Evolutionary conservation across 1,140 invertebrate genomes (phyloP).

Genomic region (Achatina immaculata): DNA sequence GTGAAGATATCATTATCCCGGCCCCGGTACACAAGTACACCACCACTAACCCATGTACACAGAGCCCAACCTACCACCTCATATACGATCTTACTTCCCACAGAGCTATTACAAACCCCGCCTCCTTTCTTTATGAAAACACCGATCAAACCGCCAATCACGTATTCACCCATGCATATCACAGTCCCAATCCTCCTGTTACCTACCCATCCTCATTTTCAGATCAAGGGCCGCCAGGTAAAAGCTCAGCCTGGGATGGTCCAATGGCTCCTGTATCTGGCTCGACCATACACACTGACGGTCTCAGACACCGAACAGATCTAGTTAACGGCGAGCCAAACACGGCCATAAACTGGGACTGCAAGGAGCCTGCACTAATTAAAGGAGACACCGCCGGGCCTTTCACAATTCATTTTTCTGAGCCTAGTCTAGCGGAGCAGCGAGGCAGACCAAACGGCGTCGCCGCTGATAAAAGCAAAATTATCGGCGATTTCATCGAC

Average conservation of each 20-base stretch:
- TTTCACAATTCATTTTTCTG: background rate
- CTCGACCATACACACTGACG: background rate
- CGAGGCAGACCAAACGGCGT: background rate
- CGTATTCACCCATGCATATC: background rate
- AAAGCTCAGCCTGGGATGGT: background rate
- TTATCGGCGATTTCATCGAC: background rate
- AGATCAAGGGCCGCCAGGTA: background rate
- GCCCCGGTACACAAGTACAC: background rate
- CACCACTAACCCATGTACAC: slow-evolving; percentile 5
- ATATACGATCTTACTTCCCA: slow-evolving; percentile 8
- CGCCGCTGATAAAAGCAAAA: background rate
- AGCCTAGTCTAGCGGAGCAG: background rate
- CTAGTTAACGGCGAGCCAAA: background rate
- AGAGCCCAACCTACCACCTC: slow-evolving; percentile 8
- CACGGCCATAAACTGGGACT: background rate
- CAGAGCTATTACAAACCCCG: background rate
- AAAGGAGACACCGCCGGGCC: background rate
- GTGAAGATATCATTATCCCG: background rate
- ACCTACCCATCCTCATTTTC: background rate
- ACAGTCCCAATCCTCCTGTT: too few species aligned
- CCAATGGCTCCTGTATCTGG: background rate
- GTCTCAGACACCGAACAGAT: background rate
- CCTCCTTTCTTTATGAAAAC: background rate
- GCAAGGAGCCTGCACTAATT: background rate
- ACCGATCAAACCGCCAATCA: background rate